Percentiles rank a stretch among this genome's conserved stretches.
These are phyloP conservation scores for Cantharis rufa DNA, from an alignment of 2,888 invertebrate species.

Conservation along the genomic window DNA sequence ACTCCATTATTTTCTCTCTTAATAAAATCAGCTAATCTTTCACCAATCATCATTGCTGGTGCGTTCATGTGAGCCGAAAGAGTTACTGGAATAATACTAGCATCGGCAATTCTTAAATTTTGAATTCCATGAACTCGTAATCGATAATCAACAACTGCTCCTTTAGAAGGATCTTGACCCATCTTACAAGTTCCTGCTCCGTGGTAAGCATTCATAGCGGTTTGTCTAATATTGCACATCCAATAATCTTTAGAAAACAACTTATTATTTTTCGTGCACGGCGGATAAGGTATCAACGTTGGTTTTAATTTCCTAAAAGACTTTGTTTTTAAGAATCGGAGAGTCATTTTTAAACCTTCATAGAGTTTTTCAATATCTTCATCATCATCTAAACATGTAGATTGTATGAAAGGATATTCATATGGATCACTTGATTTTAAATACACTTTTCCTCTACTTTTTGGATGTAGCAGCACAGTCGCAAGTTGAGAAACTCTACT, in stretches of 20 bases:
- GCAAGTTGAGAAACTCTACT: slow-evolving; percentile 12
- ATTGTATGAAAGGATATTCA: slow-evolving; percentile 44
- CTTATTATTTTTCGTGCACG: slow-evolving; percentile 52
- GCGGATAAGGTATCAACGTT: slow-evolving; percentile 54
- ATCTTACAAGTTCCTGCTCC: slow-evolving; percentile 71
- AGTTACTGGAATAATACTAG: slow-evolving; percentile 67
- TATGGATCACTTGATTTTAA: slow-evolving; percentile 41
- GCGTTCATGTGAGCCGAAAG: slow-evolving; percentile 70
- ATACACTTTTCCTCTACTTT: slow-evolving; percentile 40
- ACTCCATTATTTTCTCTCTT: not conserved
- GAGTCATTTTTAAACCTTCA: slow-evolving; percentile 58
- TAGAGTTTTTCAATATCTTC: slow-evolving; percentile 67
- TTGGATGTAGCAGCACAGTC: slow-evolving; percentile 38
- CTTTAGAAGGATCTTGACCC: slow-evolving; percentile 64
- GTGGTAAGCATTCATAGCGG: slow-evolving; percentile 67
- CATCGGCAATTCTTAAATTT: slow-evolving; percentile 65
- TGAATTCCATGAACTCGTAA: slow-evolving; percentile 64
- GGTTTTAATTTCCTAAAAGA: slow-evolving; percentile 65
- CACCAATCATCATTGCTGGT: slow-evolving; percentile 69
- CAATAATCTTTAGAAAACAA: slow-evolving; percentile 68
- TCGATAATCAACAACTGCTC: slow-evolving; percentile 66
- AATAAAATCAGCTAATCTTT: slow-evolving; percentile 63
- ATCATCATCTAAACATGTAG: slow-evolving; percentile 55
- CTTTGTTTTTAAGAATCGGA: slow-evolving; percentile 52
- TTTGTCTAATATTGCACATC: slow-evolving; percentile 62